Percentiles rank a stretch among this genome's conserved stretches.
Evolutionary conservation across 2,797 vertebrate species (phyloP).

Genomic region (Heteromormyrus szaboi): DNA sequence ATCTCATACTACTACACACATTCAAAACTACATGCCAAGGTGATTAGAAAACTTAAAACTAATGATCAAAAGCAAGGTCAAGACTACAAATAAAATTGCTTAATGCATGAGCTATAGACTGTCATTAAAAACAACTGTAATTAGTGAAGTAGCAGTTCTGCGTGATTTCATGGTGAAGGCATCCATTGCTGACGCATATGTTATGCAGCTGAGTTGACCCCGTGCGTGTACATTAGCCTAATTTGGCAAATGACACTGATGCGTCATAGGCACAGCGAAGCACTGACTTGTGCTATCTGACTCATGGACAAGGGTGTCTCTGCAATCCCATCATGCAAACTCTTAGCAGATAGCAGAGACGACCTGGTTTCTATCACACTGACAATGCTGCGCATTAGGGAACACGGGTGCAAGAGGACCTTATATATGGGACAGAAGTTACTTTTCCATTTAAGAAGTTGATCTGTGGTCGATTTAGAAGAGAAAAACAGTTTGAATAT

Average conservation of each 20-base stretch:
- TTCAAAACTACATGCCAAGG: background rate
- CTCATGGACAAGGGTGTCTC: background rate
- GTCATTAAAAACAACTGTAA: background rate
- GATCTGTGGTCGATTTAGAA: background rate
- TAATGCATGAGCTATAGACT: background rate
- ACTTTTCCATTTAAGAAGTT: background rate
- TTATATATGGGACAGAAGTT: background rate
- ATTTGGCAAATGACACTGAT: background rate
- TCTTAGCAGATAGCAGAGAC: background rate
- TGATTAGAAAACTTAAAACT: background rate
- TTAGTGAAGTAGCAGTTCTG: background rate
- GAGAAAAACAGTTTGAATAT: background rate
- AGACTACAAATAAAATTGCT: background rate
- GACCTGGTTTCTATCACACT: background rate
- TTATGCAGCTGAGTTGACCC: background rate
- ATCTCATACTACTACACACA: background rate
- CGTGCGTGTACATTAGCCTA: background rate
- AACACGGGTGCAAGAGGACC: background rate
- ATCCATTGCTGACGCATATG: background rate
- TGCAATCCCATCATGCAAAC: background rate
- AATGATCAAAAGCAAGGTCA: background rate
- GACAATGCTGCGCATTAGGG: background rate
- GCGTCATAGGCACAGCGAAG: background rate
- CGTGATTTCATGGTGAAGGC: background rate
- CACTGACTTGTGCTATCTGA: background rate